Conservation (phyloP, 1,140 invertebrate species). For the Caerostris darwini region DNA sequence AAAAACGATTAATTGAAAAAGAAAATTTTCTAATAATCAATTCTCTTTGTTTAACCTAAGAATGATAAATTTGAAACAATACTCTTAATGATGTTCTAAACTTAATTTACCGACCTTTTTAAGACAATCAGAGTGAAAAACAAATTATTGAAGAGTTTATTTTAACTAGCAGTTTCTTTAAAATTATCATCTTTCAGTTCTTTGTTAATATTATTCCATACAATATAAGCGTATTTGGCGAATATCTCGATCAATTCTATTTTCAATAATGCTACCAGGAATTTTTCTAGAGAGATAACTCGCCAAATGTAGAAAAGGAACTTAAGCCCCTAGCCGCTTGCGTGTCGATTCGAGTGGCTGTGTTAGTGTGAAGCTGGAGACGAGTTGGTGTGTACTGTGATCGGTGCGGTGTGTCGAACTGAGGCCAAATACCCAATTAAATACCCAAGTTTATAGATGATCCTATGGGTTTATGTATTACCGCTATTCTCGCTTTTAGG, state of each 20-base stretch:
- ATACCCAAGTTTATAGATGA: conserved; percentile 44
- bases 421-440: not conserved
- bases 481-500: not conserved
- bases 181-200: too few relatives aligned
- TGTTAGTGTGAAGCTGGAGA: conserved; percentile 64
- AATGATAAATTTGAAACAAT: too few relatives aligned
- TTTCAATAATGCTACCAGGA: not conserved
- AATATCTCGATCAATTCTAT: conserved; percentile 48
- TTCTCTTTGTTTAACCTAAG: too few relatives aligned
- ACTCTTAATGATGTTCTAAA: too few relatives aligned
- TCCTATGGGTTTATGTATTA: conserved; percentile 49
- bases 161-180: too few relatives aligned
- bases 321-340: conserved; percentile 39
- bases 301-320: conserved; percentile 61
- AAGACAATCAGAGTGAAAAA: too few relatives aligned
- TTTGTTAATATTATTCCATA: too few relatives aligned
- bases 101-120: too few relatives aligned
- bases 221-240: not conserved
- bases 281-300: conserved; percentile 16
- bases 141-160: too few relatives aligned
- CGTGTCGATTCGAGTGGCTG: conserved; percentile 68
- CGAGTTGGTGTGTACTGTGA: conserved; percentile 37
- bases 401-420: not conserved
- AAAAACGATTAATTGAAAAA: too few relatives aligned
- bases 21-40: too few relatives aligned